Evolutionary conservation across 2,888 invertebrate species (phyloP), one percentile per base, ranked within the genome.

Genomic region (Diabrotica balteata): DNA sequence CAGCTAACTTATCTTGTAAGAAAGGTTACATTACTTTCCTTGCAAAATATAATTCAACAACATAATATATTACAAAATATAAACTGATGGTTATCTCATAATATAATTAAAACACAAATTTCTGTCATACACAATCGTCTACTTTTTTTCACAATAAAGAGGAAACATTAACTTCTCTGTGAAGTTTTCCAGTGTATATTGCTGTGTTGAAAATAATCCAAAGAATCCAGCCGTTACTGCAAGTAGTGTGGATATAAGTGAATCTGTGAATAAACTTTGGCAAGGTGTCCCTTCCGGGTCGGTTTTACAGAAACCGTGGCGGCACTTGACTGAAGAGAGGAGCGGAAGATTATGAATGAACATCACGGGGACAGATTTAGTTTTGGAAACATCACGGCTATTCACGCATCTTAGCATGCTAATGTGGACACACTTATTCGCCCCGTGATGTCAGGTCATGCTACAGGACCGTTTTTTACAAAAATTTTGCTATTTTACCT

Each of bases 211-310:
- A 75, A 77, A 77, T 76, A 72, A 76, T 75, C 75, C 73, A 47
- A 77, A 77, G 78, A 78, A 77, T 77, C 76, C 77, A 76, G 70
- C 64, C 73, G 72, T 57, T 73, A 75, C 54, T 59, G 63, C 63
- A 60, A 63, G 59, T 59, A 62, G 64, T 70, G 69, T 68, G 72
- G 73, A 74, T 76, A 68, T 73, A 72, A 66, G 67, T 65, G 68
- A 73, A 75, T 79, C 78, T 77, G 79, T 80, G 80, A 80, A 80
- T 80, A 79, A 80, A 80, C 79, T 80, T 79, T 80, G 80, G 79
- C 80, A 79, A 79, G 78, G 78, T 77, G 78, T 78, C 76, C 75
- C 77, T 80, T 80, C 80, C 80, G 79, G 80, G 80, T 75, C 75
- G 76, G 77, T 62, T 42, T 45, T 58, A 64, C 32, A 55, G 55